Percentiles rank a stretch among this genome's conserved stretches.
Evolutionary conservation across 2,797 vertebrate species (phyloP).

Genomic region (Tangara arthus): DNA sequence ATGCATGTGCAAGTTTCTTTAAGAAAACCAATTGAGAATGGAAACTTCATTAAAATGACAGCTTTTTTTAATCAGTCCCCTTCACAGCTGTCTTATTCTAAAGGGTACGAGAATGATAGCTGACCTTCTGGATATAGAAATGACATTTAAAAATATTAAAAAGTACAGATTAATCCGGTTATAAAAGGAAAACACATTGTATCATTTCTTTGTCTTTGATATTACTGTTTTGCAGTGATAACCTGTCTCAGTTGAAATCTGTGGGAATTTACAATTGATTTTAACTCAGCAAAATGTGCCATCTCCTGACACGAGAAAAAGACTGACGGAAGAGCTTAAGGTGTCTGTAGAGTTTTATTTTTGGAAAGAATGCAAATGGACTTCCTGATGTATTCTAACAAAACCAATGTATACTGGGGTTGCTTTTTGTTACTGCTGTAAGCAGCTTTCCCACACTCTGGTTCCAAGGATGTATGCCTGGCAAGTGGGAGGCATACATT

Average conservation of each 20-base stretch:
- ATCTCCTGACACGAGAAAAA: neutral
- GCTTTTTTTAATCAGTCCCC: neutral
- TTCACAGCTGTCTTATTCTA: slow-evolving; percentile 33
- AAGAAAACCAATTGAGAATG: slow-evolving; percentile 5
- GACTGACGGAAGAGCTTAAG: neutral
- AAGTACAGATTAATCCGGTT: slow-evolving; percentile 9
- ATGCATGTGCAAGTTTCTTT: neutral
- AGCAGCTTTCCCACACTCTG: neutral
- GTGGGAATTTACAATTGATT: slow-evolving; percentile 11
- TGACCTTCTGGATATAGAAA: slow-evolving; percentile 43
- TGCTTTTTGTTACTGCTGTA: neutral
- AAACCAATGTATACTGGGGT: neutral
- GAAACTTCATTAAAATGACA: slow-evolving; percentile 54
- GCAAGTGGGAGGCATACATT: neutral
- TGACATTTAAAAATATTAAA: slow-evolving; percentile 30
- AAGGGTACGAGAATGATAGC: slow-evolving; percentile 8
- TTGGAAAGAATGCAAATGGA: neutral
- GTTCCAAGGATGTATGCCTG: neutral
- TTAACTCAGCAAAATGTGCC: neutral
- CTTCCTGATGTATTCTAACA: neutral
- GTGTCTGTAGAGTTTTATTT: neutral
- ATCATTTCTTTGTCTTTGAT: neutral
- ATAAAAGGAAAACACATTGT: neutral
- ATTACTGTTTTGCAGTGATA: neutral
- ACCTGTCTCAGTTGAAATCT: neutral